These are phyloP conservation scores for Amiota communis DNA, from an alignment of 2,888 invertebrate genomes.

Conservation along the genomic window DNA sequence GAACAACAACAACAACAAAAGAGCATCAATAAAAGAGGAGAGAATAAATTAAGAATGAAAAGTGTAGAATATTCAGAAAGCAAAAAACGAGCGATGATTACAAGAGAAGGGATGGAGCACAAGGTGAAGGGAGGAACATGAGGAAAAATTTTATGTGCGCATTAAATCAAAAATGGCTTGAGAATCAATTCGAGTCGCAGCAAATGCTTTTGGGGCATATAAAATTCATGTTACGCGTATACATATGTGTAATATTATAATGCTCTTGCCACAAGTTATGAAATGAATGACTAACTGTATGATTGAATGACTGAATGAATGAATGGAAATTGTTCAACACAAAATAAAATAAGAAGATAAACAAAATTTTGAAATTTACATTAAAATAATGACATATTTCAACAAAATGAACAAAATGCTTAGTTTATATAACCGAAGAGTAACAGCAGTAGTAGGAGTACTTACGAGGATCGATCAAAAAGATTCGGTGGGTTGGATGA, in stretches of 20 bases:
- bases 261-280: no score
- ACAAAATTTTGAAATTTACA: background rate
- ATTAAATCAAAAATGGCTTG: constrained; percentile 22
- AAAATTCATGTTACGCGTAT: background rate
- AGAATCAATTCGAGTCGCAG: constrained; percentile 7
- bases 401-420: no score
- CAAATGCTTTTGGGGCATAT: background rate
- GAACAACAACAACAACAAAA: background rate
- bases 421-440: no score
- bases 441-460: no score
- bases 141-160: constrained; percentile 10
- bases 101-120: background rate
- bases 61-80: background rate
- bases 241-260: no score
- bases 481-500: no score
- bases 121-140: background rate
- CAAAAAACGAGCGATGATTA: no score
- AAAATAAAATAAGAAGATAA: background rate
- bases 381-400: background rate
- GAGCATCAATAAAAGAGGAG: background rate
- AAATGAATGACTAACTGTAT: no score
- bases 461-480: no score
- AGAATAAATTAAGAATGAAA: background rate
- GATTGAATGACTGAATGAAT: background rate
- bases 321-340: background rate